A percentile compares a stretch with the other conserved stretches of the same genome.
These are phyloP conservation scores for Drosophila navojoa DNA, from an alignment of 1,140 invertebrate genomes.

Conservation along the genomic window DNA sequence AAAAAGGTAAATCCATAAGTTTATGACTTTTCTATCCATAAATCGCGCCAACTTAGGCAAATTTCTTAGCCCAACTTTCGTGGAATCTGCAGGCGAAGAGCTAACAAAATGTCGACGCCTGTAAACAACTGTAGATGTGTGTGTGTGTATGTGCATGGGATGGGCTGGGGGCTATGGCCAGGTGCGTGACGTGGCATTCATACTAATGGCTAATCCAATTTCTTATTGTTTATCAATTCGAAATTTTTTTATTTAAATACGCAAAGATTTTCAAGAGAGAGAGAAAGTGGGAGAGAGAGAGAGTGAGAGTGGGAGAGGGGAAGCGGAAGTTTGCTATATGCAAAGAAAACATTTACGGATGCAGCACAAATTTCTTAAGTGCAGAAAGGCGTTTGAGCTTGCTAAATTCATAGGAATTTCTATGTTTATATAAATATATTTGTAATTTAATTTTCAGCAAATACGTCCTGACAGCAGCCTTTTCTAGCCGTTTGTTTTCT, in stretches of 20 bases:
- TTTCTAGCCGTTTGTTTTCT: neutral
- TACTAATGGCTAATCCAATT: neutral
- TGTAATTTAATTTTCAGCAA: neutral
- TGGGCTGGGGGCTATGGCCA: neutral
- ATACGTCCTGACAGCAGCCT: slow-evolving; percentile 4
- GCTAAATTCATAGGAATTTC: neutral
- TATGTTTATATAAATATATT: slow-evolving; percentile 2
- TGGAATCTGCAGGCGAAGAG: slow-evolving; percentile 19
- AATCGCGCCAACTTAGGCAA: slow-evolving; percentile 68
- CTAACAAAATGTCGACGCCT: slow-evolving; percentile 70
- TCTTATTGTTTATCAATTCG: neutral
- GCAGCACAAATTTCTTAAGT: neutral
- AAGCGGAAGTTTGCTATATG: no score
- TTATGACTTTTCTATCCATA: slow-evolving; percentile 75
- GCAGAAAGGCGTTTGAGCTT: neutral
- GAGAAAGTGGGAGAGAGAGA: no score
- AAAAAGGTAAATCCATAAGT: slow-evolving; percentile 74
- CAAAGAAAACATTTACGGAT: neutral
- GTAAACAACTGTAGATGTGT: slow-evolving; percentile 59
- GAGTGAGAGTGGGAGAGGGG: no score
- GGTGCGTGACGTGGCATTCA: slow-evolving; percentile 34
- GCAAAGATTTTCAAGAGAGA: neutral
- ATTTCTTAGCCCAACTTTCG: slow-evolving; percentile 47
- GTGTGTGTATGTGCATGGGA: no score
- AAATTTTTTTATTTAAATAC: no score